phyloP scores from a whole-genome alignment of 2,888 invertebrate genomes.

The Athripsodes cinereus region DNA sequence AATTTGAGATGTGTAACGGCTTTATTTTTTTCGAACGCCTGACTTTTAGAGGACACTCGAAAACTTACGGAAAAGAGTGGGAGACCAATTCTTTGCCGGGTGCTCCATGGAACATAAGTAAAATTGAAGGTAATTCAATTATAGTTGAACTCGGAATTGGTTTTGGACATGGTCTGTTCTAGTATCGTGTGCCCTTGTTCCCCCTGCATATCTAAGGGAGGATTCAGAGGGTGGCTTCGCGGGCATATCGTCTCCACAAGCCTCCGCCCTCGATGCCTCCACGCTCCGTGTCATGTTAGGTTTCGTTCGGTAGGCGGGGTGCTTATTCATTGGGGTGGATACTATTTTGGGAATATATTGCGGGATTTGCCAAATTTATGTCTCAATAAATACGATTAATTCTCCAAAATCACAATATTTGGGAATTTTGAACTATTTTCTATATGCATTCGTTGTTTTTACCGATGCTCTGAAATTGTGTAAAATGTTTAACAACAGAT shows the following conservation, averaged over 20 bases:
- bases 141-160: too few species aligned
- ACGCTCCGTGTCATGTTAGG: neutral
- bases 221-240: neutral
- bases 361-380: neutral
- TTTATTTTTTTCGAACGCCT: too few species aligned
- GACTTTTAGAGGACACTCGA: too few species aligned
- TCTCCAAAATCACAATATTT: neutral
- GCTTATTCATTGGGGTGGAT: conserved; percentile 8
- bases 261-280: neutral
- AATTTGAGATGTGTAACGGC: too few species aligned
- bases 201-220: neutral
- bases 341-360: conserved; percentile 6
- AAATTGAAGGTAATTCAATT: too few species aligned
- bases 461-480: too few species aligned
- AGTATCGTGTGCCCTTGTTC: neutral
- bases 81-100: too few species aligned
- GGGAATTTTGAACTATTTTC: too few species aligned
- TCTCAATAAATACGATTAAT: neutral
- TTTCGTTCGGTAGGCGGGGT: neutral
- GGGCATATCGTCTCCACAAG: neutral
- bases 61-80: too few species aligned
- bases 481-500: too few species aligned
- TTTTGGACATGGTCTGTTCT: neutral
- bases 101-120: too few species aligned
- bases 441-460: too few species aligned